A percentile compares a stretch with the other conserved stretches of the same genome.
phyloP scores from a whole-genome alignment of 2,113 vertebrate species.

The Puffinus mauretanicus region DNA sequence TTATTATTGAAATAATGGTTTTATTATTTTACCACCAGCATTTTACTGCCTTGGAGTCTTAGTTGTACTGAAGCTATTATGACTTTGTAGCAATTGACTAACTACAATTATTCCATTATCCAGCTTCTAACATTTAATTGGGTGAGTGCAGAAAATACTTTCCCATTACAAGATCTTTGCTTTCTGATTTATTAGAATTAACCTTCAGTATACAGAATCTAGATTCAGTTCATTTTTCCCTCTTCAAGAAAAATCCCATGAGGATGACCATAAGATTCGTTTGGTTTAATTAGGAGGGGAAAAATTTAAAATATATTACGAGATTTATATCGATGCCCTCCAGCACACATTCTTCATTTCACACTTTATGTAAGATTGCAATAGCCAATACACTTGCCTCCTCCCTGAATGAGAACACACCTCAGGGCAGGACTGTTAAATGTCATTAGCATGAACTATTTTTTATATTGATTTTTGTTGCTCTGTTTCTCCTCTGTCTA shows the following conservation, averaged over 20 bases:
- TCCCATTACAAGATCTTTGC: conserved; percentile 30
- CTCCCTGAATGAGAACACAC: not conserved
- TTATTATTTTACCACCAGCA: conserved; percentile 61
- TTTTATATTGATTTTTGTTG: conserved; percentile 31
- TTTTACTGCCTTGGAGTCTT: conserved; percentile 50
- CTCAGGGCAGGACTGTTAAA: not conserved
- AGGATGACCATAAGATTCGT: not conserved
- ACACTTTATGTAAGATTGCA: conserved; percentile 3
- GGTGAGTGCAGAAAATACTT: conserved; percentile 28
- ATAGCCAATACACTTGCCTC: not conserved
- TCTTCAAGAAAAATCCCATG: not conserved
- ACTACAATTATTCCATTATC: conserved; percentile 63
- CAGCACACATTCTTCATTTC: conserved; percentile 23
- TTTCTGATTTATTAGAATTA: conserved; percentile 60
- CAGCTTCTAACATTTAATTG: conserved; percentile 59
- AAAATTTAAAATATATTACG: not conserved
- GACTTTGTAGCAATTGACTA: conserved; percentile 62
- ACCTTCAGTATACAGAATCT: not conserved
- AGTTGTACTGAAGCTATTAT: conserved; percentile 55
- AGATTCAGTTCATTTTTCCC: not conserved
- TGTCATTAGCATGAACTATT: conserved; percentile 31
- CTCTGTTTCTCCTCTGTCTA: not conserved
- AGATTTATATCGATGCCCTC: conserved; percentile 10
- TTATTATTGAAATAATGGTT: conserved; percentile 66
- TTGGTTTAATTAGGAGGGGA: not conserved